A percentile compares a stretch with the other conserved stretches of the same genome.
Evolutionary conservation across 2,113 vertebrate species (phyloP).

Genomic region (Lagopus leucura): DNA sequence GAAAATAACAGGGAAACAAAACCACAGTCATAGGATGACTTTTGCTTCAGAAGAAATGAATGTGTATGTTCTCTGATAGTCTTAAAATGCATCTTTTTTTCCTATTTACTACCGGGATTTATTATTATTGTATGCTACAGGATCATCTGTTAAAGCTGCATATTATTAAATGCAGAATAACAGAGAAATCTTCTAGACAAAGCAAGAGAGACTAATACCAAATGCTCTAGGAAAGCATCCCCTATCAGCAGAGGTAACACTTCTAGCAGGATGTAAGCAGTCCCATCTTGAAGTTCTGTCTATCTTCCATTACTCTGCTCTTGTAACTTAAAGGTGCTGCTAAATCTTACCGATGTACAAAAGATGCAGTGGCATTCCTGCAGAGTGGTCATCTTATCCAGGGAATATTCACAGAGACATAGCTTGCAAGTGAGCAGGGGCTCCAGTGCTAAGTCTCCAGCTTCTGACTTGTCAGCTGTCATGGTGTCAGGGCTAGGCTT

Average conservation of each 20-base stretch:
- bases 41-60: neutral
- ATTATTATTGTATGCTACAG: neutral
- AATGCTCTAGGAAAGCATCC: neutral
- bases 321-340: neutral
- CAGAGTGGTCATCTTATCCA: constrained; percentile 84
- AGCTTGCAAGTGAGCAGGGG: constrained; percentile 89
- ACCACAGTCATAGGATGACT: neutral
- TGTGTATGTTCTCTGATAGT: neutral
- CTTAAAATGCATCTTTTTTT: neutral
- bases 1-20: neutral
- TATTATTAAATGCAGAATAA: neutral
- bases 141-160: neutral
- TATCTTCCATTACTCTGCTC: neutral
- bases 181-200: neutral
- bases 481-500: constrained; percentile 70
- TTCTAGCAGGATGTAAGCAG: neutral
- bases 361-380: constrained; percentile 90
- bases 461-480: constrained; percentile 71
- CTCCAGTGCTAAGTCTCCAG: constrained; percentile 65
- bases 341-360: constrained; percentile 85
- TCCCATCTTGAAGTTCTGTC: neutral
- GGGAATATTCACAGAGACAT: constrained; percentile 87
- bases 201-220: neutral
- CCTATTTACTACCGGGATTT: neutral
- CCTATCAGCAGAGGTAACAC: neutral